Percentiles rank a stretch among this genome's conserved stretches.
phyloP scores from a whole-genome alignment of 2,797 vertebrate genomes.

The Brachyalestes nurse region DNA sequence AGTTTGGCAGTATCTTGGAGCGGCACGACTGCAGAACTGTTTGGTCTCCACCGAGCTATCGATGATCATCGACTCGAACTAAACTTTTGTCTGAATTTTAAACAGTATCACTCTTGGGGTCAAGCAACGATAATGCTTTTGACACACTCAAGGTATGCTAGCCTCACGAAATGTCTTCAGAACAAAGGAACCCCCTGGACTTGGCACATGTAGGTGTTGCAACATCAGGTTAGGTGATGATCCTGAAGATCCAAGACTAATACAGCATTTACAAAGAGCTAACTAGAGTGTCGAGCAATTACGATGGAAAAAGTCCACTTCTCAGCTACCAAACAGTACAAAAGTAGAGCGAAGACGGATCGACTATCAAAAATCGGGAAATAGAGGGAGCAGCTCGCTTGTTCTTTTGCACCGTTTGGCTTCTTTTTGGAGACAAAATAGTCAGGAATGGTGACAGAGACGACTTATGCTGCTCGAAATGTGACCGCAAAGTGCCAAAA shows the following conservation, averaged over 20 bases:
- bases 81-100: background rate
- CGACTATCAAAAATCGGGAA: conserved; percentile 36
- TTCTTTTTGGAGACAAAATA: conserved; percentile 20
- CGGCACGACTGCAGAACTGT: conserved; percentile 27
- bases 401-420: background rate
- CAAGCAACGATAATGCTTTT: conserved; percentile 4
- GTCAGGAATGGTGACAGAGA: conserved; percentile 20
- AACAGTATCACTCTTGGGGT: background rate
- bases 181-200: conserved; percentile 1
- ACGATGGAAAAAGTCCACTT: conserved; percentile 25
- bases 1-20: conserved; percentile 70
- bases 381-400: background rate
- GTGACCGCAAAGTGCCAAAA: conserved; percentile 33
- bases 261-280: conserved; percentile 45
- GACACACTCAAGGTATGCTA: conserved; percentile 1
- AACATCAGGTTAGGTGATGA: conserved; percentile 31
- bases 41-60: conserved; percentile 19
- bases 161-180: background rate
- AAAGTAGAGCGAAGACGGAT: conserved; percentile 25
- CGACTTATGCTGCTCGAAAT: conserved; percentile 27
- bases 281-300: conserved; percentile 5
- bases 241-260: conserved; percentile 24
- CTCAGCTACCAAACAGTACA: conserved; percentile 33
- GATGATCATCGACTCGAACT: conserved; percentile 14
- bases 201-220: conserved; percentile 35